A percentile compares a stretch with the other conserved stretches of the same genome.
Conservation (phyloP, 1,140 invertebrate genomes). For the Neuroterus valhalla region DNA sequence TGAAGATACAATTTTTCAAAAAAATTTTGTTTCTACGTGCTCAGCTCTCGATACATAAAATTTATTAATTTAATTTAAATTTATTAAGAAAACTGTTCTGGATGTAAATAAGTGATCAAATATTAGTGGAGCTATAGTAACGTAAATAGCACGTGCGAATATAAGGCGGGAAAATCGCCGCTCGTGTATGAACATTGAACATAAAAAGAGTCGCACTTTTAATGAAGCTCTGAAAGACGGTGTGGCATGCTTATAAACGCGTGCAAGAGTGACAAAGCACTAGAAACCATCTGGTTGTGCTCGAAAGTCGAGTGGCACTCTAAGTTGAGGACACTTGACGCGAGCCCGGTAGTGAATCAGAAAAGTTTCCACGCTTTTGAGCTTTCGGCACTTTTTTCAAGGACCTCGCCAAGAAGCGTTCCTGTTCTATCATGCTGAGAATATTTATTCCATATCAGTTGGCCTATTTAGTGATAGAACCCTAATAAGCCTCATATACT, state of each 20-base stretch:
- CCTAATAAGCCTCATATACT: not conserved
- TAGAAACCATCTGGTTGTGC: conserved; percentile 65
- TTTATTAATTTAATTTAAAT: no score
- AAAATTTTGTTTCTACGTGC: no score
- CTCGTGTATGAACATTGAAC: conserved; percentile 36
- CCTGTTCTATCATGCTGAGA: conserved; percentile 48
- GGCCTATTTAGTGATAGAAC: conserved; percentile 5
- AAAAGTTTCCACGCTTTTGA: conserved; percentile 68
- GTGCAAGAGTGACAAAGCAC: conserved; percentile 57
- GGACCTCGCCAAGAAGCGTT: conserved; percentile 48
- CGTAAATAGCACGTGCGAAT: conserved; percentile 12
- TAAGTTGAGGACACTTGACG: conserved; percentile 58
- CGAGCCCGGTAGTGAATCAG: conserved; percentile 58
- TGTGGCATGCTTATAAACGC: conserved; percentile 60
- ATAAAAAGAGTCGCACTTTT: conserved; percentile 32
- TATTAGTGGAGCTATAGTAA: conserved; percentile 27
- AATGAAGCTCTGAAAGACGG: conserved; percentile 42
- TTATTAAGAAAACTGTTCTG: not conserved
- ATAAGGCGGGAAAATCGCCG: conserved; percentile 18
- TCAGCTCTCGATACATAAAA: no score
- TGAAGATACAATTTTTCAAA: no score
- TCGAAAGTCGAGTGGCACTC: conserved; percentile 65
- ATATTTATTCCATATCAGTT: conserved; percentile 42
- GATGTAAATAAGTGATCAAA: conserved; percentile 45
- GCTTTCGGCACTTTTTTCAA: conserved; percentile 46